These are phyloP conservation scores for Rhinichthys klamathensis DNA, from an alignment of 2,113 vertebrate species.

Conservation along the genomic window DNA sequence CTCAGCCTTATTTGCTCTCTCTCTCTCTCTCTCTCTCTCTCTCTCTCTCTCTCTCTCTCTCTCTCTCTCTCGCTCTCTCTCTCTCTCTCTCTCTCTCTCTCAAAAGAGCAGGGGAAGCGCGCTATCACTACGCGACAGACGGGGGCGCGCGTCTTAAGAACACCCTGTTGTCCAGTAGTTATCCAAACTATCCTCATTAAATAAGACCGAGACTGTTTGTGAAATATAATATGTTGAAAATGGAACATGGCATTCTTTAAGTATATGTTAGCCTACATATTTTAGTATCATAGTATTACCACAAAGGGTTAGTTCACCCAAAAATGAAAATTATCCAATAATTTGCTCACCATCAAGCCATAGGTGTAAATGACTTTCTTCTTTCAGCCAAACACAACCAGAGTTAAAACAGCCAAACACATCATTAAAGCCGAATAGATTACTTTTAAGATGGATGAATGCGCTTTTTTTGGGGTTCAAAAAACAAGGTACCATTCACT, in stretches of 20 bases:
- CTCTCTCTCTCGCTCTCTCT: slow-evolving; percentile 43
- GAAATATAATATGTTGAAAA: neutral
- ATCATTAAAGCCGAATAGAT: no score
- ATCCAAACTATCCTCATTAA: neutral
- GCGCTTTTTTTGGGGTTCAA: no score
- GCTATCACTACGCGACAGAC: slow-evolving; percentile 69
- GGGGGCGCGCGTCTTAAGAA: slow-evolving; percentile 72
- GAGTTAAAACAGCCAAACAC: no score
- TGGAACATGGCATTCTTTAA: neutral
- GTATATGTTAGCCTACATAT: neutral
- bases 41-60: slow-evolving; percentile 54
- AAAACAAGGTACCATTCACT: no score
- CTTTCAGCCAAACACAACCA: no score
- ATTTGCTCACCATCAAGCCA: no score
- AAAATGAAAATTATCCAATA: no score
- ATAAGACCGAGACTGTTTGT: neutral
- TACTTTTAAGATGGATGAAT: no score
- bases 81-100: slow-evolving; percentile 33
- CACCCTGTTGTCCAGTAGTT: slow-evolving; percentile 54
- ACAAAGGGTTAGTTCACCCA: no score
- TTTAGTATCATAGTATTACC: neutral
- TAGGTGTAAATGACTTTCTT: no score
- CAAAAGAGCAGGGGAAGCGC: slow-evolving; percentile 32
- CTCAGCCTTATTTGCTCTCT: slow-evolving; percentile 65
- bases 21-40: slow-evolving; percentile 67